phyloP scores from a whole-genome alignment of 1,140 invertebrate species.

The Diachasmimorpha longicaudata region DNA sequence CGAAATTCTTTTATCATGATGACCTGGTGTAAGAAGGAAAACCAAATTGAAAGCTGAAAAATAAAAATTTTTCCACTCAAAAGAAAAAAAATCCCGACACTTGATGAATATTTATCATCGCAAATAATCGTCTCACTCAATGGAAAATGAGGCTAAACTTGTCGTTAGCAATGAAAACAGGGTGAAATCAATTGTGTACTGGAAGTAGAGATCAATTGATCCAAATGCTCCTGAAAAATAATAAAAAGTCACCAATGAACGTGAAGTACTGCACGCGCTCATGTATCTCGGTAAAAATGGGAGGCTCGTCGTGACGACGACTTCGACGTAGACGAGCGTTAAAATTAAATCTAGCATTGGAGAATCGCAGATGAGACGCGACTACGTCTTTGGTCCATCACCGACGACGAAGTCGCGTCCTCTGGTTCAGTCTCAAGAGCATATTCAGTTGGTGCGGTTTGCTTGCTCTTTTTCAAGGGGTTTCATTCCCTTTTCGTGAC shows the following conservation, averaged over 20 bases:
- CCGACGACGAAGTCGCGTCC: conserved; percentile 56
- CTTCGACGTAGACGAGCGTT: conserved; percentile 38
- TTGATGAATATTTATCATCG: too few relatives aligned
- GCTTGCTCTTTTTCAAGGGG: conserved; percentile 15
- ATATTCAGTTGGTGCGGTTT: conserved; percentile 45
- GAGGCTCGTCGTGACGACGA: conserved; percentile 53
- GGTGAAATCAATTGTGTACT: conserved; percentile 3
- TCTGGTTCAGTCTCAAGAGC: conserved; percentile 63
- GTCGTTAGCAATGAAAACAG: neutral
- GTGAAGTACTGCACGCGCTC: neutral
- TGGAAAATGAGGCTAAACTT: neutral
- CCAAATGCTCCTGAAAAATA: neutral
- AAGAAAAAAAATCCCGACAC: too few relatives aligned
- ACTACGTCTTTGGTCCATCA: conserved; percentile 40
- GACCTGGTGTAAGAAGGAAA: too few relatives aligned
- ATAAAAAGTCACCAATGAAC: neutral
- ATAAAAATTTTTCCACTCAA: too few relatives aligned
- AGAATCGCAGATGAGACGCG: conserved; percentile 30
- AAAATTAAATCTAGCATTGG: conserved; percentile 61
- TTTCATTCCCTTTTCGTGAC: conserved; percentile 30
- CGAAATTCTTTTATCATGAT: too few relatives aligned
- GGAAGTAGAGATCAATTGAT: neutral
- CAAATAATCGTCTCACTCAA: neutral
- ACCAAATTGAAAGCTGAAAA: too few relatives aligned
- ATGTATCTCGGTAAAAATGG: conserved; percentile 18